phyloP scores from a whole-genome alignment of 2,797 vertebrate genomes.

The Enteromius paludinosus region DNA sequence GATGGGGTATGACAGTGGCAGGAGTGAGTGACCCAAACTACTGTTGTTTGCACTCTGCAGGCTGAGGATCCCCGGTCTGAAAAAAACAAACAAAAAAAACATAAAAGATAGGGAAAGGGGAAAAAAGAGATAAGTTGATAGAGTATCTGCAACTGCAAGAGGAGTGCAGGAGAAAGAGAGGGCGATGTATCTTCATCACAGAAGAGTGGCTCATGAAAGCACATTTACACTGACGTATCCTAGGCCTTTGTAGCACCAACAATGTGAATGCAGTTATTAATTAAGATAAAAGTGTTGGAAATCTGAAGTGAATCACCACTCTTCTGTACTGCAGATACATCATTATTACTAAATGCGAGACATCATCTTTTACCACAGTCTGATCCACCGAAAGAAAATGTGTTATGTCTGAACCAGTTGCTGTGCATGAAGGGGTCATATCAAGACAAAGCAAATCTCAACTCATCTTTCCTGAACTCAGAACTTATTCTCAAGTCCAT shows the following conservation, averaged over 20 bases:
- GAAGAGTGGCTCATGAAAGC: constrained; percentile 30
- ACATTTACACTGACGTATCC: background rate
- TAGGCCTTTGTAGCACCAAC: background rate
- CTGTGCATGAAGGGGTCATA: background rate
- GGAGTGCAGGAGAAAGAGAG: background rate
- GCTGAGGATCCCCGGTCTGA: constrained; percentile 92
- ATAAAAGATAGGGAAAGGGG: constrained; percentile 11
- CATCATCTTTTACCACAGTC: constrained; percentile 11
- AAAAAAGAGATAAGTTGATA: constrained; percentile 4
- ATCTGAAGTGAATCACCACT: constrained; percentile 17
- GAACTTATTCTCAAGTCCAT: background rate
- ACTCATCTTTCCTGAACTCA: background rate
- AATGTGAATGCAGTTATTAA: constrained; percentile 8
- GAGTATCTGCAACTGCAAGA: background rate
- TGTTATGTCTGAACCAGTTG: background rate
- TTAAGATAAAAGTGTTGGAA: background rate
- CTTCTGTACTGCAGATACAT: constrained; percentile 39
- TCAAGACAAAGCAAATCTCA: background rate
- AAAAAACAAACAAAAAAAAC: background rate
- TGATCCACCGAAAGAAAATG: background rate
- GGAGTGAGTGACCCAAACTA: constrained; percentile 77
- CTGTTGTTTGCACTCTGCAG: constrained; percentile 98
- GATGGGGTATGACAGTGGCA: constrained; percentile 68
- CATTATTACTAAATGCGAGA: constrained; percentile 8
- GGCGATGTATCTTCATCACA: constrained; percentile 40